A percentile compares a stretch with the other conserved stretches of the same genome.
Evolutionary conservation across 2,888 invertebrate genomes (phyloP).

Genomic region (Papilio elwesi): DNA sequence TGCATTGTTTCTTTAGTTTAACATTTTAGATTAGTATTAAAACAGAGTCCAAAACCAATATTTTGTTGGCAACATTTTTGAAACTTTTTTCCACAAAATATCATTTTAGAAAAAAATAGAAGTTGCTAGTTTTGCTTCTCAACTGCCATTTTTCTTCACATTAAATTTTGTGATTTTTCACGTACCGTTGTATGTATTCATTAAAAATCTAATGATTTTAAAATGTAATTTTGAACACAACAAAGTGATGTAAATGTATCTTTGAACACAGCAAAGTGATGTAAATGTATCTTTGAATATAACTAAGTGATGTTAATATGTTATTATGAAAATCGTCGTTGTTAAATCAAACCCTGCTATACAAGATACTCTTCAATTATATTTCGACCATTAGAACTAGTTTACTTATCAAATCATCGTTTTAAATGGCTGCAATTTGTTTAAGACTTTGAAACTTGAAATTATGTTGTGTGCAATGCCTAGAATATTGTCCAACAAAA

Average conservation of each 20-base stretch:
- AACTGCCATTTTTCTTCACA: not conserved
- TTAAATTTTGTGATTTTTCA: no score
- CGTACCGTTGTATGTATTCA: no score
- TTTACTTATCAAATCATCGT: no score
- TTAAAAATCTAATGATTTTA: slow-evolving; percentile 24
- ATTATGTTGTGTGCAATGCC: no score
- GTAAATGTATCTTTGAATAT: slow-evolving; percentile 7
- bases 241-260: not conserved
- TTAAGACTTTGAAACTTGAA: no score
- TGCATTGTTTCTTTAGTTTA: not conserved
- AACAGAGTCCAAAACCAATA: not conserved
- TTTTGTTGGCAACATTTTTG: not conserved
- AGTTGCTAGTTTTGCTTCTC: not conserved
- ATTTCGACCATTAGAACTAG: no score
- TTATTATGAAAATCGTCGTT: no score
- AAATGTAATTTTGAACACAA: slow-evolving; percentile 28
- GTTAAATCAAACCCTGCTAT: no score
- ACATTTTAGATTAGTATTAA: not conserved
- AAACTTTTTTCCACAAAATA: not conserved
- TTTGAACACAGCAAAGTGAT: slow-evolving; percentile 6
- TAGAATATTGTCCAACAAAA: no score
- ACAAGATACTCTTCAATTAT: no score
- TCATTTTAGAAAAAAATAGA: not conserved
- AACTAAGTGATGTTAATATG: not conserved
- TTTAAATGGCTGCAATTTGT: no score